Evolutionary conservation across 2,113 vertebrate genomes (phyloP).

Genomic region (Daubentonia madagascariensis): DNA sequence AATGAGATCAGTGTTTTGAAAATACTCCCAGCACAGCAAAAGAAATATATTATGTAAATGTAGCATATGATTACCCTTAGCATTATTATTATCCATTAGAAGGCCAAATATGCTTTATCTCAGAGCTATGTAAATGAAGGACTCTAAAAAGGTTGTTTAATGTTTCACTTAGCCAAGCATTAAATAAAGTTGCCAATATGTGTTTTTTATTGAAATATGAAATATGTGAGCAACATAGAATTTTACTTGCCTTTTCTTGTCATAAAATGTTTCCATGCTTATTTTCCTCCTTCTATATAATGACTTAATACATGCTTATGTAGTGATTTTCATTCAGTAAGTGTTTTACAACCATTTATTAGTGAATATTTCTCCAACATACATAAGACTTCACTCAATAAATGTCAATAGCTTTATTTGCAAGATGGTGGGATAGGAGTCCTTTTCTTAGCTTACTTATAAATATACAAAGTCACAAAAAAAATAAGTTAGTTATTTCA

Average conservation of each 20-base stretch:
- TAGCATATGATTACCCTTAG: not conserved
- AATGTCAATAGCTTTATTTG: not conserved
- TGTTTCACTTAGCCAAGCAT: conserved; percentile 48
- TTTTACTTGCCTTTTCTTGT: not conserved
- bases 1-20: conserved; percentile 31
- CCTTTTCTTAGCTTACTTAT: not conserved
- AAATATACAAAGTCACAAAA: not conserved
- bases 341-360: conserved; percentile 9
- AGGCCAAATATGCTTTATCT: conserved; percentile 18
- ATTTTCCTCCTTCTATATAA: not conserved
- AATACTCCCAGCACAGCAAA: not conserved
- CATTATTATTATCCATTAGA: conserved; percentile 46
- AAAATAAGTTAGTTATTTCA: not conserved
- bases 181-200: conserved; percentile 16
- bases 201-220: conserved; percentile 36
- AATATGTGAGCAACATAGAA: not conserved
- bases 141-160: not conserved
- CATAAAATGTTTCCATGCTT: not conserved
- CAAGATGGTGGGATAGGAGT: not conserved
- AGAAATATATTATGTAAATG: conserved; percentile 49
- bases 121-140: conserved; percentile 27
- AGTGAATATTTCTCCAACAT: conserved; percentile 14
- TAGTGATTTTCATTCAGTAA: conserved; percentile 3
- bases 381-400: not conserved
- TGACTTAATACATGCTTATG: not conserved